A percentile compares a stretch with the other conserved stretches of the same genome.
These are phyloP conservation scores for Tapera naevia DNA, from an alignment of 2,797 vertebrate genomes.

Conservation along the genomic window DNA sequence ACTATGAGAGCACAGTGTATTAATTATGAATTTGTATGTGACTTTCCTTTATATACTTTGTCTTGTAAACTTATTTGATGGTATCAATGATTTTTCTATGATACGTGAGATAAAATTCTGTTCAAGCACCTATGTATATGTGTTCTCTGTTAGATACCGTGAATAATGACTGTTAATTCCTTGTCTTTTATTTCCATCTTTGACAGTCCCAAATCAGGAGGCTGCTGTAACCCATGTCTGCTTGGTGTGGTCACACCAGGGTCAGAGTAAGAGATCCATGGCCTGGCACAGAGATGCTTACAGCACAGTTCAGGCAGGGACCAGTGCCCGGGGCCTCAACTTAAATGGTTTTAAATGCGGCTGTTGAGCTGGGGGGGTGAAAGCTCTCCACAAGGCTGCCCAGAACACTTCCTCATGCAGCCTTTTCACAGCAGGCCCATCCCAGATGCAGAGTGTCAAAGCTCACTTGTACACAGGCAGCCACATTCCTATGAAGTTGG, in stretches of 20 bases:
- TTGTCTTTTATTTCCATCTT: not conserved
- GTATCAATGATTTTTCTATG: not conserved
- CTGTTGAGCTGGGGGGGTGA: not conserved
- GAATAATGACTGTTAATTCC: too few relatives aligned
- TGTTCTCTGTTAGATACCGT: not conserved
- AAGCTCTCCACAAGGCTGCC: not conserved
- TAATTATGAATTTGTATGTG: not conserved
- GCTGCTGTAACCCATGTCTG: fast-evolving
- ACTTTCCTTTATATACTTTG: not conserved
- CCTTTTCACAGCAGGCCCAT: not conserved
- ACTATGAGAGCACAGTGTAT: not conserved
- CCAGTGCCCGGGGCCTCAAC: not conserved
- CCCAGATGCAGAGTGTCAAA: not conserved
- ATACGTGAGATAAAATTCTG: slow-evolving; percentile 6
- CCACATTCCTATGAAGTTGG: fast-evolving
- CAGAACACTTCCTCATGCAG: not conserved
- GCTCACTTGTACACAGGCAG: fast-evolving
- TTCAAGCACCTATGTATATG: not conserved
- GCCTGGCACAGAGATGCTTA: fast-evolving
- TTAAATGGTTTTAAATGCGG: not conserved
- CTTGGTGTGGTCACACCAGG: not conserved
- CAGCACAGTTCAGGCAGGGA: not conserved
- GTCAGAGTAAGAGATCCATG: not conserved
- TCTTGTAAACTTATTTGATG: not conserved
- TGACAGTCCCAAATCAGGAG: not conserved